phyloP scores from a whole-genome alignment of 2,888 invertebrate species.

The Oasisia sp. region DNA sequence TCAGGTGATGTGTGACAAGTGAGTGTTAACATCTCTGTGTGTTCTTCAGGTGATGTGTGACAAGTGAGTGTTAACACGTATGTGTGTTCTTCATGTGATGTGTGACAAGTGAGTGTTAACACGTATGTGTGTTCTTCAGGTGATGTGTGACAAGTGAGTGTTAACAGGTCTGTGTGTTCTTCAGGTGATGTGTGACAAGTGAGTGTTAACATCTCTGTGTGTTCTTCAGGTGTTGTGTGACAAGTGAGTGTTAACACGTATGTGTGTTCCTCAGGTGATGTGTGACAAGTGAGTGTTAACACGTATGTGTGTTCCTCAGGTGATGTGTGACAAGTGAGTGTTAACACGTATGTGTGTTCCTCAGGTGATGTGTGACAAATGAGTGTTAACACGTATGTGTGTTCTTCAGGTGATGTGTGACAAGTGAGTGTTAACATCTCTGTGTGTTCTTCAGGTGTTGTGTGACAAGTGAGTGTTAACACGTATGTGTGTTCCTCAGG shows the following conservation, averaged over 20 bases:
- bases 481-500: too few relatives aligned
- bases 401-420: neutral
- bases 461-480: too few relatives aligned
- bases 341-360: too few relatives aligned
- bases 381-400: neutral
- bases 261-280: neutral
- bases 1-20: too few relatives aligned
- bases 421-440: neutral
- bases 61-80: neutral
- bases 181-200: neutral
- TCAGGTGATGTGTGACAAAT: too few relatives aligned
- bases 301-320: neutral
- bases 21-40: neutral
- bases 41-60: neutral
- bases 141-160: neutral
- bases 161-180: neutral
- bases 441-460: too few relatives aligned
- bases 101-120: too few relatives aligned
- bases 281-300: neutral
- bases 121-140: neutral
- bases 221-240: too few relatives aligned
- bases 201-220: too few relatives aligned
- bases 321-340: neutral
- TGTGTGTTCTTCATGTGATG: too few relatives aligned
- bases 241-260: too few relatives aligned